These are phyloP conservation scores for Drosophila santomea DNA, from an alignment of 1,140 invertebrate species.

Conservation along the genomic window DNA sequence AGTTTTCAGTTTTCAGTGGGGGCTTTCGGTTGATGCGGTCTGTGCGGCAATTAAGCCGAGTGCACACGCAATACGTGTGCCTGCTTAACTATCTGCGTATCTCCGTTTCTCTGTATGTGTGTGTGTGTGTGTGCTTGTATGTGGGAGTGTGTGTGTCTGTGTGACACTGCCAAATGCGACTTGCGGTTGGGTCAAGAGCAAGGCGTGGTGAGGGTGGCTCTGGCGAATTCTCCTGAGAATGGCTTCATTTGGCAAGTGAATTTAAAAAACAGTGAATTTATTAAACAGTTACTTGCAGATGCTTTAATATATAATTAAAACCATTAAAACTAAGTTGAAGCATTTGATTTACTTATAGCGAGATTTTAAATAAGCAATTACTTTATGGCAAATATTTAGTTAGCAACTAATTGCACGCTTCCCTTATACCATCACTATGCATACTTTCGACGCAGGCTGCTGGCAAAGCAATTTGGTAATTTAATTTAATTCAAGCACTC, in stretches of 20 bases:
- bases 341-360: too few species aligned
- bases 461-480: conserved; percentile 10
- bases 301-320: not conserved
- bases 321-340: too few species aligned
- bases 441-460: not conserved
- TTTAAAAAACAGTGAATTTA: not conserved
- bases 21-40: conserved; percentile 21
- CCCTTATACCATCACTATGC: not conserved
- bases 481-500: conserved; percentile 26
- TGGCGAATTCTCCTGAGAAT: conserved; percentile 1
- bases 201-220: conserved; percentile 1
- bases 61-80: conserved; percentile 16
- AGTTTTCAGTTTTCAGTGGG: not conserved
- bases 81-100: not conserved
- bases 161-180: conserved; percentile 16
- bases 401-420: not conserved
- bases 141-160: not conserved
- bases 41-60: conserved; percentile 36
- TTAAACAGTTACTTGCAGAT: not conserved
- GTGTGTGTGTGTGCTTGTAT: too few species aligned
- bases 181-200: conserved; percentile 25
- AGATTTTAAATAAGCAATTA: not conserved
- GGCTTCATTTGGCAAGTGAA: not conserved
- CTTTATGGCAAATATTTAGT: not conserved
- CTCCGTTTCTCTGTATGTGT: too few species aligned